These are phyloP conservation scores for Taurulus bubalis DNA, from an alignment of 2,113 vertebrate genomes.

Conservation along the genomic window DNA sequence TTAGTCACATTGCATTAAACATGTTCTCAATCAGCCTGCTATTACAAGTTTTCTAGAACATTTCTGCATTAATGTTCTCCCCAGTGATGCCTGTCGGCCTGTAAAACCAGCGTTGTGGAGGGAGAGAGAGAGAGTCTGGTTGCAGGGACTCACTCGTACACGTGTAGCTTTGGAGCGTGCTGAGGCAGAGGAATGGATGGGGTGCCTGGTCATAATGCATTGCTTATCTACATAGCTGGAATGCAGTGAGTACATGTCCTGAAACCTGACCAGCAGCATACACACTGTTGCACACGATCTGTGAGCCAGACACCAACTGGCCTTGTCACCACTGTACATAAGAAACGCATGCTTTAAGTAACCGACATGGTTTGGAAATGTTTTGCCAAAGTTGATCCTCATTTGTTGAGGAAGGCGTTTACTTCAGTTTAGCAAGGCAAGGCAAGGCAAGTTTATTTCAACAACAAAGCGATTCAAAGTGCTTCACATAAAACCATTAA, in stretches of 20 bases:
- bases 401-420: constrained; percentile 15
- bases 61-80: constrained; percentile 9
- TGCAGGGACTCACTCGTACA: constrained; percentile 18
- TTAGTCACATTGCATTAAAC: not conserved
- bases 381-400: not conserved
- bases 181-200: constrained; percentile 51
- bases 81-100: not conserved
- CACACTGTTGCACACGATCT: constrained; percentile 51
- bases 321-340: constrained; percentile 58
- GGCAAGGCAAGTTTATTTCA: too few relatives aligned
- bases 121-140: constrained; percentile 3
- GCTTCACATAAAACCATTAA: too few relatives aligned
- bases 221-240: constrained; percentile 52
- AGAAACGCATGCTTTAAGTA: constrained; percentile 41
- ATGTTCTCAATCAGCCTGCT: not conserved
- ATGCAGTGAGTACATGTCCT: constrained; percentile 54
- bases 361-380: constrained; percentile 4
- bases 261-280: constrained; percentile 66
- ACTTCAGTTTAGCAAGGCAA: not conserved
- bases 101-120: not conserved
- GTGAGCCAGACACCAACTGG: constrained; percentile 65
- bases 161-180: constrained; percentile 55
- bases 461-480: too few relatives aligned
- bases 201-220: constrained; percentile 39
- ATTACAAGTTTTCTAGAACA: constrained; percentile 1